phyloP scores from a whole-genome alignment of 1,140 invertebrate species.

The Drosophila grimshawi region DNA sequence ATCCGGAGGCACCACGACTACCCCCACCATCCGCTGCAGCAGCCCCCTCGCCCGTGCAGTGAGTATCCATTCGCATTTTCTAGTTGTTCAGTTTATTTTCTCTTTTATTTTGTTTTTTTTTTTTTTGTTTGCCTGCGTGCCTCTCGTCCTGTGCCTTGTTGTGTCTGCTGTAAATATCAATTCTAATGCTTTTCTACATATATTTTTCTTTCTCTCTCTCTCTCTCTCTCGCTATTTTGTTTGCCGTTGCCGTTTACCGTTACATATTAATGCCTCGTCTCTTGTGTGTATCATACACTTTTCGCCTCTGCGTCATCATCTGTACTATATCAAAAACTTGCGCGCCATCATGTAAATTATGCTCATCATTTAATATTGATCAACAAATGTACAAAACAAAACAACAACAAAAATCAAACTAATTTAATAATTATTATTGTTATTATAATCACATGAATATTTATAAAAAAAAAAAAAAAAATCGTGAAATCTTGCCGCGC shows the following conservation, averaged over 20 bases:
- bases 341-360: slow-evolving; percentile 34
- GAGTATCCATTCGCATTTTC: slow-evolving; percentile 84
- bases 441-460: slow-evolving; percentile 36
- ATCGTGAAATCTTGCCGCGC: slow-evolving; percentile 22
- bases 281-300: slow-evolving; percentile 46
- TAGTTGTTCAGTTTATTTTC: slow-evolving; percentile 6
- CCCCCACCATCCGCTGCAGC: slow-evolving; percentile 68
- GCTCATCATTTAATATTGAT: slow-evolving; percentile 19
- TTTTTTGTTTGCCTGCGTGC: neutral
- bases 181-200: slow-evolving; percentile 54
- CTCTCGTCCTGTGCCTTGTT: slow-evolving; percentile 11
- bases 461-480: slow-evolving; percentile 7
- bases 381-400: slow-evolving; percentile 28
- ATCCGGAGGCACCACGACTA: slow-evolving; percentile 84
- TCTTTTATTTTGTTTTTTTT: neutral
- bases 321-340: slow-evolving; percentile 21
- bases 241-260: slow-evolving; percentile 54
- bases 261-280: slow-evolving; percentile 27
- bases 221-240: slow-evolving; percentile 37
- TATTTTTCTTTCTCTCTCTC: slow-evolving; percentile 24
- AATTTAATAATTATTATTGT: slow-evolving; percentile 39
- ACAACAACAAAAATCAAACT: slow-evolving; percentile 28
- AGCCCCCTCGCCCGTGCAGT: slow-evolving; percentile 88
- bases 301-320: slow-evolving; percentile 11
- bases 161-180: slow-evolving; percentile 56